A percentile compares a stretch with the other conserved stretches of the same genome.
Conservation (phyloP, 2,113 vertebrate species). For the Lichenostomus cassidix region DNA sequence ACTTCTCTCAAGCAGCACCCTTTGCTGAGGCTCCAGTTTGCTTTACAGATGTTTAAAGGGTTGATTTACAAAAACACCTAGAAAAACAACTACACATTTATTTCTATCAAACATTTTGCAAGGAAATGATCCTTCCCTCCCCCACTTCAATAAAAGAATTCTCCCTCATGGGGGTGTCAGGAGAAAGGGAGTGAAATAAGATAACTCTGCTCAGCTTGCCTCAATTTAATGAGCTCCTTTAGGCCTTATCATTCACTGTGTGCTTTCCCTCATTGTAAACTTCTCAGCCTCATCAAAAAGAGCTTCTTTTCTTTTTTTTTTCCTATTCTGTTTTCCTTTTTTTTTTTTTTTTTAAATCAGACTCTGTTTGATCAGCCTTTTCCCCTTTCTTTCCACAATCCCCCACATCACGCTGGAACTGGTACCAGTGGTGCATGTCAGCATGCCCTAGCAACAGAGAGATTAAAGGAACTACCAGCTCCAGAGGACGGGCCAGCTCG, state of each 20-base stretch:
- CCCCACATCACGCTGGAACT: conserved; percentile 23
- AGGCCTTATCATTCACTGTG: conserved; percentile 38
- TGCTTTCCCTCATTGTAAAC: conserved; percentile 33
- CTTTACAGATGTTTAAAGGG: not conserved
- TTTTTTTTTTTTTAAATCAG: not conserved
- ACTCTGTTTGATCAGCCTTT: conserved; percentile 54
- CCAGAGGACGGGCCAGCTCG: not conserved
- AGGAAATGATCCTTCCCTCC: not conserved
- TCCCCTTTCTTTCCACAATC: conserved; percentile 47
- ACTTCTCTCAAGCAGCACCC: not conserved
- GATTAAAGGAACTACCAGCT: conserved; percentile 40
- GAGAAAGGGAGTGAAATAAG: conserved; percentile 29
- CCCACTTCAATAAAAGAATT: not conserved
- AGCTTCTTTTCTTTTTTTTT: not conserved
- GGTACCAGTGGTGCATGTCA: conserved; percentile 51
- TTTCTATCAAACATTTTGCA: not conserved
- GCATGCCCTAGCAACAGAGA: conserved; percentile 53
- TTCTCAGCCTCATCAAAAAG: conserved; percentile 56
- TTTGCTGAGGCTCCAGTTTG: not conserved
- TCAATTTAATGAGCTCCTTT: conserved; percentile 48
- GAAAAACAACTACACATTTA: not conserved
- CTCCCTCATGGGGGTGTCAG: not conserved
- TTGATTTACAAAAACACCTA: not conserved
- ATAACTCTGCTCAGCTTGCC: conserved; percentile 43
- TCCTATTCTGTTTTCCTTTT: not conserved